Evolutionary conservation across 2,888 invertebrate species (phyloP).

Genomic region (Xanthostigma xanthostigma): DNA sequence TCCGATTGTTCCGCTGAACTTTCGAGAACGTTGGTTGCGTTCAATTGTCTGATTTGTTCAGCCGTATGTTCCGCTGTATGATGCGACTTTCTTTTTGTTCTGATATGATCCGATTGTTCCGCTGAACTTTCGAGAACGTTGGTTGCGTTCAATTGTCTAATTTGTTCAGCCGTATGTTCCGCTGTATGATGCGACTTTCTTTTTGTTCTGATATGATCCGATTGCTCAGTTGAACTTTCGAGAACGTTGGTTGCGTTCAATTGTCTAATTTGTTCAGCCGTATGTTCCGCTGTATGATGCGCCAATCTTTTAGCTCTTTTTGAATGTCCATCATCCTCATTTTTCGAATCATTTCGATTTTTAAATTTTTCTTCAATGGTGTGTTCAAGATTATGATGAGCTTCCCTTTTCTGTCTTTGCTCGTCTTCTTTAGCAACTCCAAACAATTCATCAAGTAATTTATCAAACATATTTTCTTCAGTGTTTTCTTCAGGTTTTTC

Average conservation of each 20-base stretch:
- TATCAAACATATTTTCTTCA: conserved; percentile 15
- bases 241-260: conserved; percentile 2
- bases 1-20: too few relatives aligned
- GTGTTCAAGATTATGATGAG: conserved; percentile 23
- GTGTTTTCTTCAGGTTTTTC: conserved; percentile 12
- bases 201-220: too few relatives aligned
- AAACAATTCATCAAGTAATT: conserved; percentile 18
- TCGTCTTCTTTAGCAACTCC: conserved; percentile 16
- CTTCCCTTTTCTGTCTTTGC: conserved; percentile 18
- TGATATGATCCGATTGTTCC: too few relatives aligned
- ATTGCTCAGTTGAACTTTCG: too few relatives aligned
- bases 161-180: too few relatives aligned
- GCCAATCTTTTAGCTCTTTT: conserved; percentile 9
- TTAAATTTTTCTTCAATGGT: conserved; percentile 5
- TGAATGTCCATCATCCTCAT: conserved; percentile 2
- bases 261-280: conserved; percentile 14
- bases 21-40: too few relatives aligned
- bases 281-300: conserved; percentile 19
- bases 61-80: too few relatives aligned
- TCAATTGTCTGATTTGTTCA: too few relatives aligned
- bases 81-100: too few relatives aligned
- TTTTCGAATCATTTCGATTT: not conserved
- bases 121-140: too few relatives aligned
- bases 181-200: too few relatives aligned
- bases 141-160: too few relatives aligned